Evolutionary conservation across 2,888 invertebrate species (phyloP).

Genomic region (Empis livida): DNA sequence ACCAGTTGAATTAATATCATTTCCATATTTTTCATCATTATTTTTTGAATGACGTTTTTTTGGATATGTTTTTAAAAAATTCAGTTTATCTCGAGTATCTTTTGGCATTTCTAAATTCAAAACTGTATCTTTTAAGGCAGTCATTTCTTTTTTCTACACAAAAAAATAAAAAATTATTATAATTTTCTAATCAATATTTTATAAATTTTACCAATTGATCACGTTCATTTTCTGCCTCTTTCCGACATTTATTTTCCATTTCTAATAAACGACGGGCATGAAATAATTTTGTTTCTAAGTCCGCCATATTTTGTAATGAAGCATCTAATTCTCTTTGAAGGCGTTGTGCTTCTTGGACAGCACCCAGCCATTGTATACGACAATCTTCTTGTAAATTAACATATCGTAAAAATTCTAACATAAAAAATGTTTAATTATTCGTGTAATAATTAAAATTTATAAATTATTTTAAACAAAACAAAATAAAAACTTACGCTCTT

Average conservation of each 20-base stretch:
- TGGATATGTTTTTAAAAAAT: conserved; percentile 54
- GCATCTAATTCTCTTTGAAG: conserved; percentile 58
- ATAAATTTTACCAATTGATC: conserved; percentile 48
- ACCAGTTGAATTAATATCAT: conserved; percentile 69
- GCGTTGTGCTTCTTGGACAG: conserved; percentile 58
- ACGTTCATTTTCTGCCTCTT: conserved; percentile 56
- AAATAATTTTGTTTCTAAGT: conserved; percentile 66
- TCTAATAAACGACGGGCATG: conserved; percentile 71
- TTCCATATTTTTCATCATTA: conserved; percentile 36
- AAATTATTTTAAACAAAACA: not conserved
- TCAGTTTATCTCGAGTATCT: conserved; percentile 68
- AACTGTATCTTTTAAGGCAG: conserved; percentile 48
- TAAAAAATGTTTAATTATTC: not conserved
- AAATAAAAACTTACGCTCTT: conserved; percentile 46
- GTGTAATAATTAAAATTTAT: no score
- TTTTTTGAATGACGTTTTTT: conserved; percentile 39
- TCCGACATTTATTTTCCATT: conserved; percentile 58
- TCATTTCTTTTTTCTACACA: conserved; percentile 56
- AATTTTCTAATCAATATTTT: not conserved
- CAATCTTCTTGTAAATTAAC: conserved; percentile 59
- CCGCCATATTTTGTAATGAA: conserved; percentile 55
- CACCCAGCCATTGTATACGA: conserved; percentile 52
- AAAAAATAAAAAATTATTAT: not conserved
- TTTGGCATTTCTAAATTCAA: not conserved
- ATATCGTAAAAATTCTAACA: conserved; percentile 58